Percentiles rank a stretch among this genome's conserved stretches.
phyloP scores from a whole-genome alignment of 2,888 invertebrate species.

The Epinotia ramella region DNA sequence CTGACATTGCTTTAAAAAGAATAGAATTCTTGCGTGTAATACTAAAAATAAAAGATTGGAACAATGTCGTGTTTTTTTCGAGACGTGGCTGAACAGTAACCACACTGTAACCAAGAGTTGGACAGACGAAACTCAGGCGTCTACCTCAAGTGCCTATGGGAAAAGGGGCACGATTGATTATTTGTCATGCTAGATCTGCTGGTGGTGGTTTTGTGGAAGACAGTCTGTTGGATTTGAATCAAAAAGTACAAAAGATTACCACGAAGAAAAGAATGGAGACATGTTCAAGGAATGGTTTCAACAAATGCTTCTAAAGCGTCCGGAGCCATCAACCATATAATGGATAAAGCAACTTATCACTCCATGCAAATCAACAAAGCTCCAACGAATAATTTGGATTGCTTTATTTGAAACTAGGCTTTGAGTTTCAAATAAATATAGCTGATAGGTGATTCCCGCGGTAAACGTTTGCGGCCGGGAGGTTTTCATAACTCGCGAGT shows the following conservation, averaged over 20 bases:
- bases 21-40: too few relatives aligned
- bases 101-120: not conserved
- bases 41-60: too few relatives aligned
- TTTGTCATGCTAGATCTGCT: not conserved
- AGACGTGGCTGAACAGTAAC: slow-evolving; percentile 6
- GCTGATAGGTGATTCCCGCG: slow-evolving; percentile 34
- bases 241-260: not conserved
- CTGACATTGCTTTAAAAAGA: too few relatives aligned
- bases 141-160: not conserved
- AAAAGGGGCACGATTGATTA: not conserved
- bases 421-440: slow-evolving; percentile 38
- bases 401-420: not conserved
- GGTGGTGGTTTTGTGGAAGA: slow-evolving; percentile 2
- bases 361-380: not conserved
- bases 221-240: not conserved
- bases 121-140: not conserved
- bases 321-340: not conserved
- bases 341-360: slow-evolving; percentile 5
- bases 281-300: not conserved
- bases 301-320: not conserved
- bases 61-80: too few relatives aligned
- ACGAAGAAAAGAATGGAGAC: not conserved
- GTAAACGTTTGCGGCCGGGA: slow-evolving; percentile 49
- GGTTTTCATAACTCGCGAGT: slow-evolving; percentile 56
- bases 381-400: not conserved